Conservation (phyloP, 2,113 vertebrate genomes). For the Alces alces region DNA sequence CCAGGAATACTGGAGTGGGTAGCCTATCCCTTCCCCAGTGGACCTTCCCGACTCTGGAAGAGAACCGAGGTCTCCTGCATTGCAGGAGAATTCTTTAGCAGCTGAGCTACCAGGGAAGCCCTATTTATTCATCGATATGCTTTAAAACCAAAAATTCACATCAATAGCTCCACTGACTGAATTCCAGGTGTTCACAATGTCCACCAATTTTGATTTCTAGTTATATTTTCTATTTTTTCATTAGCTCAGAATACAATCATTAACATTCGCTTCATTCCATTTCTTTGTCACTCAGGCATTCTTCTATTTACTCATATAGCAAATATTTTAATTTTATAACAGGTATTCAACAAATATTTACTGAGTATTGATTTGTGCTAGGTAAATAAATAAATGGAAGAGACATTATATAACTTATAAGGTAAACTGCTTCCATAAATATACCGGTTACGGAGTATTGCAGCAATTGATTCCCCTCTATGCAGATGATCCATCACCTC, state of each 20-base stretch:
- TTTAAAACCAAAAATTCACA: conserved; percentile 40
- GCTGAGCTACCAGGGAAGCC: neutral
- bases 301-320: neutral
- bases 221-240: neutral
- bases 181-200: neutral
- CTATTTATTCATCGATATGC: neutral
- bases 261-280: neutral
- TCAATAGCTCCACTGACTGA: neutral
- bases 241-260: neutral
- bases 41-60: neutral
- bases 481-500: conserved; percentile 88
- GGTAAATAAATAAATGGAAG: neutral
- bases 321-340: neutral
- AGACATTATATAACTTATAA: conserved; percentile 8
- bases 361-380: neutral
- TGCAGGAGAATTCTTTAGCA: neutral
- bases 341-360: conserved; percentile 14
- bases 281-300: neutral
- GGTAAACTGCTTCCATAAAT: conserved; percentile 40
- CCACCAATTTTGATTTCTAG: conserved; percentile 1
- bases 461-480: conserved; percentile 87
- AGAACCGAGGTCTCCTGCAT: neutral
- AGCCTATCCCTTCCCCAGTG: neutral
- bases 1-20: neutral
- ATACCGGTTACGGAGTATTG: conserved; percentile 87